Evolutionary conservation across 2,888 invertebrate genomes (phyloP), one percentile per base, ranked within the genome.

Genomic region (Chrysolina americana): DNA sequence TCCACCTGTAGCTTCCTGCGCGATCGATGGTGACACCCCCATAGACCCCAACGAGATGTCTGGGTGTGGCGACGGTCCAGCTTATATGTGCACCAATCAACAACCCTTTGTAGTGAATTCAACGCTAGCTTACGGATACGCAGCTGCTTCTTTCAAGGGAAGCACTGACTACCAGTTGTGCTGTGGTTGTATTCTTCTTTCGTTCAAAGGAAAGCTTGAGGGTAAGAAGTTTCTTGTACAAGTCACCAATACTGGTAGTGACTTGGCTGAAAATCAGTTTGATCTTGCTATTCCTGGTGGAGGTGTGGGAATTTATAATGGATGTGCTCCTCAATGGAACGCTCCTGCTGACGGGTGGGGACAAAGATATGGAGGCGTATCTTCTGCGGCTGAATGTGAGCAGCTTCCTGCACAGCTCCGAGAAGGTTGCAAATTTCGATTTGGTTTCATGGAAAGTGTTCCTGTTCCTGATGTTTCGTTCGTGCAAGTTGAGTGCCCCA

Each of bases 231-330:
- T 78, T 44, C 44, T 80, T 1, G 78, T 76, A 6, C 80, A 80
- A 69, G 64, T 76, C 0, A 80, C 77, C 19, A 79, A 80, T 50
- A 78, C 80, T 13, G 80, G 80, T 10, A 50, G 70, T 15, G 81
- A 80, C 68, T 68, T 78, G 62, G 64, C 68, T 15, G 47, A 68
- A 21, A 81, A 79, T 65, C 80, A 80, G 66, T 81, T 82, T 62
- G 81, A 82, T 69, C 65, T 80, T 21, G 79, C 79, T 56, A 79
- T 82, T 17, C 82, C 81, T 36, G 82, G 82, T 21, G 81, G 73
- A 13, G 80, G 80, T 17, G 79, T 81, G 8, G 81, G 81, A 2
- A 77, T 80, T 28, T 17, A 62, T 8, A 62, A 62, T 13, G 79
- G 79, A 70, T 81, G 81, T 78, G 70, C 74, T 21, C 71, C 76